phyloP scores from a whole-genome alignment of 2,113 vertebrate species.

The Thalassarche chlororhynchos region DNA sequence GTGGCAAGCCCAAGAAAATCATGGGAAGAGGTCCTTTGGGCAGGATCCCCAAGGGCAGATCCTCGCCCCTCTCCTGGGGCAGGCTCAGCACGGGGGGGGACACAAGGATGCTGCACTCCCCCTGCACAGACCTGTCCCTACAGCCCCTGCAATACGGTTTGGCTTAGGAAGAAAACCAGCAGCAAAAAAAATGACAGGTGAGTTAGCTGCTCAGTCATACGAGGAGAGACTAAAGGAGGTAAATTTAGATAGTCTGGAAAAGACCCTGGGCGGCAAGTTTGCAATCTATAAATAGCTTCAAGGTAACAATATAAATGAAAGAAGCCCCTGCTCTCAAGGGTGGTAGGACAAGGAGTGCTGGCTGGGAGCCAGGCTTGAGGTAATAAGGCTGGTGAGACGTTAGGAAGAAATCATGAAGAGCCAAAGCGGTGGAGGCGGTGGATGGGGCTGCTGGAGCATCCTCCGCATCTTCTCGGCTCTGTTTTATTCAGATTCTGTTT shows the following conservation, averaged over 20 bases:
- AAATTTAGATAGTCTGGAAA: not conserved
- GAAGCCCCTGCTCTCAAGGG: not conserved
- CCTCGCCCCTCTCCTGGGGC: not conserved
- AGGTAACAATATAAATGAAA: not conserved
- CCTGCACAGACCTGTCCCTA: not conserved
- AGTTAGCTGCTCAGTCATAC: not conserved
- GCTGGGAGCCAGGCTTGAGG: not conserved
- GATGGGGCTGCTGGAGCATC: not conserved
- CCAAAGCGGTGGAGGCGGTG: not conserved
- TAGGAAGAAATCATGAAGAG: not conserved
- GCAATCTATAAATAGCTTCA: slow-evolving; percentile 30
- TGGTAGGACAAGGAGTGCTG: not conserved
- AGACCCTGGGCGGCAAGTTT: not conserved
- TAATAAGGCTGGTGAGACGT: not conserved
- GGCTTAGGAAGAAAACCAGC: not conserved
- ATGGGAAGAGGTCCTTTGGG: not conserved
- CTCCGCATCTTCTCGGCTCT: accelerated
- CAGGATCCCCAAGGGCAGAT: not conserved
- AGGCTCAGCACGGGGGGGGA: not conserved
- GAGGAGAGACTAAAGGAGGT: not conserved
- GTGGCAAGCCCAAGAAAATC: not conserved
- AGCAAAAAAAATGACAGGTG: not conserved
- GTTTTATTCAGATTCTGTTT: not conserved
- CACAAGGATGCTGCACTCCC: not conserved
- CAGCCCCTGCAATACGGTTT: not conserved